Base-by-base conservation (phyloP, 2,888 invertebrate species). In the Autographa gamma region DNA sequence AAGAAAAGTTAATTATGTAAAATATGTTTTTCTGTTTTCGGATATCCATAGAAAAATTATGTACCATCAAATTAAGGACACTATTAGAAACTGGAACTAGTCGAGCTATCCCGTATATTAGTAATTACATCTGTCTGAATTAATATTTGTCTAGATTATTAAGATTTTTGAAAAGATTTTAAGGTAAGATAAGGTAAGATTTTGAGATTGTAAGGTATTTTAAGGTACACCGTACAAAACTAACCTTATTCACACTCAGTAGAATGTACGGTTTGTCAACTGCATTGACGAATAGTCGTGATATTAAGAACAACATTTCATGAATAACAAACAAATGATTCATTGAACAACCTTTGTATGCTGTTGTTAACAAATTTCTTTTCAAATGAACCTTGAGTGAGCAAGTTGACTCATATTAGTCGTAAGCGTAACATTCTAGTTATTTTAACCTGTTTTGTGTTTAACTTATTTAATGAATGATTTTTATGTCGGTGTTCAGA, bases 311-410 rank as follows among this genome's bases (percentile, higher is more conserved):
- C 34, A 52, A 11, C 18, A 41, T 63, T 66, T 52, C 59, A 76
- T 60, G 34, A 61, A 56, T 56, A 56, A 25, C 25, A 56, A 56
- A 11, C 60, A 32, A 70, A 81, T 82, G 82, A 83, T 58, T 81
- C 73, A 79, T 69, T 32, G 8, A 25, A 11, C 43, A 62, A 70
- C 71, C 76, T 79, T 84, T 69, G 9, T 41, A 56, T 65, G 69
- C 64, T 71, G 83, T 68, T 70, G 25, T 54, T 64, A 38, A 31
- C 73, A 73, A 63, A 65, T 84, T 81, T 82, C 80, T 82, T 78
- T 75, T 79, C 69, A 69, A 73, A 74, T 11, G 32, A 70, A 71
- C 58, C 61, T 83, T 83, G 71, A 68, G 71, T 71, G 74, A 82
- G 60, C 34, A 48, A 59, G 60, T 75, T 82, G 84, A 82, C 63